phyloP scores from a whole-genome alignment of 2,113 vertebrate genomes.

The Tauraco erythrolophus region DNA sequence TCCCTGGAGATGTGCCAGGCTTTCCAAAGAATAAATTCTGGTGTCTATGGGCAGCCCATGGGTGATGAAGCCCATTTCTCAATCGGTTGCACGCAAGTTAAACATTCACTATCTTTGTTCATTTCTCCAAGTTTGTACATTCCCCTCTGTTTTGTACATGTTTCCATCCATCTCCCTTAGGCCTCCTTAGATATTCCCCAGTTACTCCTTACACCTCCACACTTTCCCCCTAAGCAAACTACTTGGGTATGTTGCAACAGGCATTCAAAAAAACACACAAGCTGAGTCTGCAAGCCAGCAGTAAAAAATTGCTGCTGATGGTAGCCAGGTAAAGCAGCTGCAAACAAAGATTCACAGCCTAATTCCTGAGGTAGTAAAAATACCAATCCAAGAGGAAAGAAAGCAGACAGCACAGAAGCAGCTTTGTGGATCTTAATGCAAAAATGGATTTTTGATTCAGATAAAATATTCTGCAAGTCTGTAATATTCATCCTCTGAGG shows the following conservation, averaged over 20 bases:
- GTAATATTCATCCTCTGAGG: not conserved
- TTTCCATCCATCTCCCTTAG: not conserved
- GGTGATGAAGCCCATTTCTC: not conserved
- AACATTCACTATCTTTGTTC: not conserved
- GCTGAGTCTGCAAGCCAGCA: not conserved
- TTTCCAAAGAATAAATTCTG: not conserved
- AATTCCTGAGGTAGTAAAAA: not conserved
- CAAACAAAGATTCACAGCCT: not conserved
- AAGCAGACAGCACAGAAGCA: not conserved
- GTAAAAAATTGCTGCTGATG: not conserved
- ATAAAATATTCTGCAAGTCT: not conserved
- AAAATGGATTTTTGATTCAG: not conserved
- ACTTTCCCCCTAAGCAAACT: not conserved
- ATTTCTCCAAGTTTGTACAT: not conserved
- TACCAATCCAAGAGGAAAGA: not conserved
- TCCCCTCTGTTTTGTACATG: not conserved
- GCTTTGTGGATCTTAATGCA: not conserved
- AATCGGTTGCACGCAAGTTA: not conserved
- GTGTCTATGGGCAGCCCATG: fast-evolving
- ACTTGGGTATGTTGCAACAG: not conserved
- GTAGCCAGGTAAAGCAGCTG: not conserved
- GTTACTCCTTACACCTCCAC: not conserved
- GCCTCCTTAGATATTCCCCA: not conserved
- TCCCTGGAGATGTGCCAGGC: not conserved
- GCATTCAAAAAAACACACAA: too few species aligned